Evolutionary conservation across 2,797 vertebrate species (phyloP).

Genomic region (Sardinella longiceps): DNA sequence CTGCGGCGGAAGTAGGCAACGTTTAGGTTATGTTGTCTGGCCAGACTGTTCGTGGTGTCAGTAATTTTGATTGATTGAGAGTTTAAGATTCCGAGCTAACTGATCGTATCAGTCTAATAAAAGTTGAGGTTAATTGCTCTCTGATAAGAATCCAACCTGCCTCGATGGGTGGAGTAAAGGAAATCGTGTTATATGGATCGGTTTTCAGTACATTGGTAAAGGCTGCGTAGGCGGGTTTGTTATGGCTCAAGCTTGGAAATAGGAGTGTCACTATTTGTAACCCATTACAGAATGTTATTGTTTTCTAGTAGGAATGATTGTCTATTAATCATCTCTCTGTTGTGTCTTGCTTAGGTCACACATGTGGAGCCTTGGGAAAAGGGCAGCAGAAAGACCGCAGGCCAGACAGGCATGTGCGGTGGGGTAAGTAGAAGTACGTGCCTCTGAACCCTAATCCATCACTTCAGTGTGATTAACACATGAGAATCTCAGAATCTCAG

Average conservation of each 20-base stretch:
- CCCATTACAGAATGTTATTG: not conserved
- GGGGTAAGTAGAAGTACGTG: conserved; percentile 99
- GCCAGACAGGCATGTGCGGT: conserved; percentile 99
- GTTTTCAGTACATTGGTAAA: too few relatives aligned
- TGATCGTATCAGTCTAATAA: not conserved
- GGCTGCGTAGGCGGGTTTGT: not conserved
- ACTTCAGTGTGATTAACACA: conserved; percentile 35
- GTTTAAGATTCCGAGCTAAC: not conserved
- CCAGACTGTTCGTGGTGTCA: not conserved
- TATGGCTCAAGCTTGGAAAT: not conserved
- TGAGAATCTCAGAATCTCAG: not conserved
- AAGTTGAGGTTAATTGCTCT: not conserved
- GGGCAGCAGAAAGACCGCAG: conserved; percentile 97
- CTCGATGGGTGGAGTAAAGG: too few relatives aligned
- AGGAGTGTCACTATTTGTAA: not conserved
- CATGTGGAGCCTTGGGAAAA: conserved; percentile 99
- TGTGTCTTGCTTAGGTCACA: conserved; percentile 79
- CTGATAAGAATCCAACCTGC: not conserved
- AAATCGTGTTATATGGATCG: not conserved
- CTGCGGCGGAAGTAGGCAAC: conserved; percentile 9
- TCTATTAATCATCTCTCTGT: not conserved
- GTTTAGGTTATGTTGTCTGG: not conserved
- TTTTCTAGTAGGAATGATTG: not conserved
- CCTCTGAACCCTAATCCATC: conserved; percentile 71
- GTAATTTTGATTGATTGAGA: too few relatives aligned